Evolutionary conservation across 2,113 vertebrate genomes (phyloP), one percentile per base, ranked within the genome.

Genomic region (Semnornis frantzii): DNA sequence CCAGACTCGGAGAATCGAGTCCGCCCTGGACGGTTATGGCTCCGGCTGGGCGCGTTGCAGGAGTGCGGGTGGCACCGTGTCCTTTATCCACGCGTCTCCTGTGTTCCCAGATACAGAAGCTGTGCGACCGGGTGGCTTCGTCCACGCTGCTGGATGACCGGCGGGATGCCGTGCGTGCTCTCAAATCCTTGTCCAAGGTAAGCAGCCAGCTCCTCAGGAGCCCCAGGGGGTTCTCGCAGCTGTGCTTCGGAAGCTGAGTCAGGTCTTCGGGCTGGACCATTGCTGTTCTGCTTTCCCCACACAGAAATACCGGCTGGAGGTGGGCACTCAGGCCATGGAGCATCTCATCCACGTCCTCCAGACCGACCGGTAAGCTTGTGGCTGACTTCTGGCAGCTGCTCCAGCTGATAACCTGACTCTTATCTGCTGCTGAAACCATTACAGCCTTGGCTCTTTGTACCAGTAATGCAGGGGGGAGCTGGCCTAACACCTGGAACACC

Each of bases 81-180:
- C 23, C 63, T 5, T 30, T 85, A 80, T 54, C 63, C 8, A 31
- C 44, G 5, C 69, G 21, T 14, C 83, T n/a, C 70, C 15, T 88
- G 5, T 34, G 6, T 8, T 86, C 52, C 55, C 96, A 99, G 99
- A 99, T 99, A 83, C 99, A 99, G 97, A 99, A 99, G 94, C 96
- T 99, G 72, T 99, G 99, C 90, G 99, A 99, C 95, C 97, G 99
- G 8, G 99, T 99, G 11, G 98, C 99, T 34, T 99, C 99, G 2
- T 99, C 99, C n/a, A 99, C 99, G 1, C 96, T 99, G 6, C 68
- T 99, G 63, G 99, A 99, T 80, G 99, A 99, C 83, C 98, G 99
- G 20, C 97, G 99, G 93, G 99, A 99, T 96, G 99, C 99, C 9
- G 99, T 99, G 1, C 98, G 99, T 15, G 99, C 99, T 2, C 98